Conservation (phyloP, 2,888 invertebrate species). For the Unio pictorum region DNA sequence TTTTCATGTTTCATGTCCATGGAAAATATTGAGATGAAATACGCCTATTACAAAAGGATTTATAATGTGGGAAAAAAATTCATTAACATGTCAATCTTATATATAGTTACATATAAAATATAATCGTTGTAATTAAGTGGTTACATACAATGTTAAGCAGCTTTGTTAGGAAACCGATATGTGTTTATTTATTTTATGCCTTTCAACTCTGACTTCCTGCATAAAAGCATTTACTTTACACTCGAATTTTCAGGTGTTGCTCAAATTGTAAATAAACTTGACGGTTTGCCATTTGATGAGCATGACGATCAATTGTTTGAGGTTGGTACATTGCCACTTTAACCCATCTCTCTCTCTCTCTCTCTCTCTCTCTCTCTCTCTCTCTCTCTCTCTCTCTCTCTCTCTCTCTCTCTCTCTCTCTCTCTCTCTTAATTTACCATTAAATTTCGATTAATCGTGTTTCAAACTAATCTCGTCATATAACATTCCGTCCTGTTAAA, state of each 20-base stretch:
- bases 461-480: background rate
- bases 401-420: too few species aligned
- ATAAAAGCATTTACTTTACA: background rate
- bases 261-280: slow-evolving; percentile 74
- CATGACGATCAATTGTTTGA: slow-evolving; percentile 75
- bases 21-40: too few species aligned
- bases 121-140: too few species aligned
- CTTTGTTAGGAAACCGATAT: background rate
- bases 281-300: slow-evolving; percentile 74
- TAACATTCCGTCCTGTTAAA: background rate
- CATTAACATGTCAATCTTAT: too few species aligned
- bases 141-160: too few species aligned
- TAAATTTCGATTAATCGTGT: background rate
- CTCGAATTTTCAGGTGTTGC: slow-evolving; percentile 72
- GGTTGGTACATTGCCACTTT: slow-evolving; percentile 58
- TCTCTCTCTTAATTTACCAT: background rate
- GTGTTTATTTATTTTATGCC: slow-evolving; percentile 9
- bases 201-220: slow-evolving; percentile 9
- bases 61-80: too few species aligned
- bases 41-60: too few species aligned
- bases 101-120: too few species aligned
- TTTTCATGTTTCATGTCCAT: too few species aligned
- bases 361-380: too few species aligned
- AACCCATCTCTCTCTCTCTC: too few species aligned
- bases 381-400: too few species aligned